Evolutionary conservation across 2,888 invertebrate species (phyloP).

Genomic region (Prosopocoilus inquinatus): DNA sequence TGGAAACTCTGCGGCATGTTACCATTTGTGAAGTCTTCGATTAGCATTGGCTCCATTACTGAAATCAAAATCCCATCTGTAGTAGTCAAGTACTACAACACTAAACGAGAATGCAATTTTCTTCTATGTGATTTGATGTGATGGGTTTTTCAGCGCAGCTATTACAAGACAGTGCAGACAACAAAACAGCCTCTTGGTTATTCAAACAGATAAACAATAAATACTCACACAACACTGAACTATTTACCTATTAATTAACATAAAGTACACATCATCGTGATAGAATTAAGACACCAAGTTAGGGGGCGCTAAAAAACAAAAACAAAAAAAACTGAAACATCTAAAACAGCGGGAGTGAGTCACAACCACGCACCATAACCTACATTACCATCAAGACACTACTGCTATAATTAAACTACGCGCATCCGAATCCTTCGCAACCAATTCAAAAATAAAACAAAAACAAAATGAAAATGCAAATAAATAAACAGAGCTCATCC

Average conservation of each 20-base stretch:
- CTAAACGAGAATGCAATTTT: conserved; percentile 6
- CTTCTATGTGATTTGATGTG: conserved; percentile 10
- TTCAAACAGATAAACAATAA: conserved; percentile 7
- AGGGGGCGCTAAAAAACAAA: conserved; percentile 1
- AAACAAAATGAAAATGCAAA: conserved; percentile 4
- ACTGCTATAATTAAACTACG: not conserved
- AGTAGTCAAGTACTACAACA: no score
- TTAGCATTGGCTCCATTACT: conserved; percentile 41
- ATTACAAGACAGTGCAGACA: no score
- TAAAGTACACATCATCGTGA: not conserved
- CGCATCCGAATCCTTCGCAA: no score
- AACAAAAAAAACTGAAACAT: conserved; percentile 10
- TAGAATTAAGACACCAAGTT: not conserved
- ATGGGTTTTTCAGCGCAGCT: conserved; percentile 10
- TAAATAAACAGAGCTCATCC: conserved; percentile 3
- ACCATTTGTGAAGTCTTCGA: conserved; percentile 40
- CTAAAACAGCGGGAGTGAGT: not conserved
- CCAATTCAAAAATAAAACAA: conserved; percentile 1
- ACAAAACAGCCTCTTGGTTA: conserved; percentile 20
- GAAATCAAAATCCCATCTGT: conserved; percentile 29
- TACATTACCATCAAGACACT: not conserved
- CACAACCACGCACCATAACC: not conserved
- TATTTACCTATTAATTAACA: not conserved
- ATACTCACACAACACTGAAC: conserved; percentile 11
- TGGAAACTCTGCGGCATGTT: conserved; percentile 38